These are phyloP conservation scores for Lepilemur septentrionalis DNA, from an alignment of 2,797 vertebrate genomes.

Conservation along the genomic window DNA sequence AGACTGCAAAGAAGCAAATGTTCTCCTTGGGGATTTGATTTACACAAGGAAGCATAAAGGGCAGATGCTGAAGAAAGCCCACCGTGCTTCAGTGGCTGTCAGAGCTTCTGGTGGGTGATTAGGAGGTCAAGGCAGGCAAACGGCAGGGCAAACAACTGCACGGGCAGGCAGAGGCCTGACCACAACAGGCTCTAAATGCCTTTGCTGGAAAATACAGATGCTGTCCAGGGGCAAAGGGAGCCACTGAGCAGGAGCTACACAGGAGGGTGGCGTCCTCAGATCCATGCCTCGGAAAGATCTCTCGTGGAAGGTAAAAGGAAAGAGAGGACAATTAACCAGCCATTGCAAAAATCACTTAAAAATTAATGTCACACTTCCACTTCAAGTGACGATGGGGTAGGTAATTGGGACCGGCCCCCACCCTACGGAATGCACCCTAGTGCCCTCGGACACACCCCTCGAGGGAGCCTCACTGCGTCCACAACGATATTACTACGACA, in stretches of 20 bases:
- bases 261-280: not conserved
- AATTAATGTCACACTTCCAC: not conserved
- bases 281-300: not conserved
- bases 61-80: not conserved
- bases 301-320: not conserved
- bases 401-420: too few species aligned
- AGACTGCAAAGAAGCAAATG: not conserved
- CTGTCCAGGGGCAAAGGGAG: not conserved
- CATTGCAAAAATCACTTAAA: not conserved
- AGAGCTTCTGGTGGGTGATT: not conserved
- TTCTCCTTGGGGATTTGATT: not conserved
- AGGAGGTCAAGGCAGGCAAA: not conserved
- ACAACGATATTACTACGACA: fast-evolving
- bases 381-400: not conserved
- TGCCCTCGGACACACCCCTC: not conserved
- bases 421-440: not conserved
- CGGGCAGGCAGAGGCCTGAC: not conserved
- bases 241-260: not conserved
- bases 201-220: not conserved
- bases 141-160: not conserved
- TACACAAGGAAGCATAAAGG: not conserved
- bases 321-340: not conserved
- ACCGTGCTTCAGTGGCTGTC: too few species aligned
- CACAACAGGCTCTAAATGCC: too few species aligned
- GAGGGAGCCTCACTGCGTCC: not conserved